A percentile compares a stretch with the other conserved stretches of the same genome.
Evolutionary conservation across 2,888 invertebrate genomes (phyloP).

Genomic region (Andrena haemorrhoa): DNA sequence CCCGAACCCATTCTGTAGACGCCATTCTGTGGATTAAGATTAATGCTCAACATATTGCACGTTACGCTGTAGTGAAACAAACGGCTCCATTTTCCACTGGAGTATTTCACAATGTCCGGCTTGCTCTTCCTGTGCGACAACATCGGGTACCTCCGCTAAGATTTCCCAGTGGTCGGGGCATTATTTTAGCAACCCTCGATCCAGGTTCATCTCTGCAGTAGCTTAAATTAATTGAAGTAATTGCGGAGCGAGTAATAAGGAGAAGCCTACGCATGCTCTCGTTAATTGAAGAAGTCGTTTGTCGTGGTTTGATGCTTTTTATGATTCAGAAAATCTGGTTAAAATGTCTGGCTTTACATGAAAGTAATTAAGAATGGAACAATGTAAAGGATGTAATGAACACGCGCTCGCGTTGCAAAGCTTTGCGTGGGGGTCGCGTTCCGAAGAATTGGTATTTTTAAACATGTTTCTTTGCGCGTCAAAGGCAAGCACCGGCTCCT

Average conservation of each 20-base stretch:
- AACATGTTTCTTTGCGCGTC: slow-evolving; percentile 16
- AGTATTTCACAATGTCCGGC: background rate
- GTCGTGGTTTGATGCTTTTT: too few species aligned
- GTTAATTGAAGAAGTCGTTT: too few species aligned
- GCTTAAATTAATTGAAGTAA: too few species aligned
- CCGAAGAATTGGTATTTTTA: background rate
- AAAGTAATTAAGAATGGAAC: slow-evolving; percentile 28
- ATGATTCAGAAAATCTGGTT: too few species aligned
- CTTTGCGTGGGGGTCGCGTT: background rate
- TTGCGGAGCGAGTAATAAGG: too few species aligned
- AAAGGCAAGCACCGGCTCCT: slow-evolving; percentile 2
- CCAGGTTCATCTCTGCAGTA: too few species aligned
- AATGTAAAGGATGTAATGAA: slow-evolving; percentile 5
- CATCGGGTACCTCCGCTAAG: background rate
- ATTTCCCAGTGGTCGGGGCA: too few species aligned
- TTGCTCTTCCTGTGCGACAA: background rate
- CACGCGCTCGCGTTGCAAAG: background rate
- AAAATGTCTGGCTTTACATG: too few species aligned
- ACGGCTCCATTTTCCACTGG: background rate
- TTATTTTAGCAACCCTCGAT: too few species aligned
- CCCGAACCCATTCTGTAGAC: slow-evolving; percentile 19
- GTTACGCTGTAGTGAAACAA: slow-evolving; percentile 18
- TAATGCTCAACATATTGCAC: slow-evolving; percentile 20
- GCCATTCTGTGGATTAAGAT: slow-evolving; percentile 24
- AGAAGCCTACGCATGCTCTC: too few species aligned